These are phyloP conservation scores for Drosophila mettleri DNA, from an alignment of 2,888 invertebrate species.

Conservation along the genomic window DNA sequence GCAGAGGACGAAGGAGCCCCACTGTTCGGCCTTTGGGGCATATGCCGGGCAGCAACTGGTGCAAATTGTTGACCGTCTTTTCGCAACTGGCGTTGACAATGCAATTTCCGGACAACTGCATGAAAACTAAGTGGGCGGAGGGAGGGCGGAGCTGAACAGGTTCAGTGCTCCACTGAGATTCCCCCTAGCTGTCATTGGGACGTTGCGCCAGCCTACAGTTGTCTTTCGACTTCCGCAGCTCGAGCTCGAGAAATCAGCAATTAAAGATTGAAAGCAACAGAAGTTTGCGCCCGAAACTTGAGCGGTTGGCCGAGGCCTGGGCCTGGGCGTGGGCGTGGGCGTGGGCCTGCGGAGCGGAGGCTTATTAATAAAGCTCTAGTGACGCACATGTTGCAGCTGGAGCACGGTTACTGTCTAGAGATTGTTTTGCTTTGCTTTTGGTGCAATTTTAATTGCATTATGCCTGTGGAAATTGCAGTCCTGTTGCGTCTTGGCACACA, in stretches of 20 bases:
- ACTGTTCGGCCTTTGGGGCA: constrained; percentile 12
- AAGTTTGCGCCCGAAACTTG: constrained; percentile 32
- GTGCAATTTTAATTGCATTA: constrained; percentile 73
- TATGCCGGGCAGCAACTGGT: constrained; percentile 6
- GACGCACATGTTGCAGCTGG: constrained; percentile 22
- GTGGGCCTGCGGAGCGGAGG: too few species aligned
- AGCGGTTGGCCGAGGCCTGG: background rate
- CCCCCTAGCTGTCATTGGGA: constrained; percentile 41
- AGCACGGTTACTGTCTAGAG: constrained; percentile 33
- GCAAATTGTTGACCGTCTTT: constrained; percentile 26
- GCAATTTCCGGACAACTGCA: constrained; percentile 70
- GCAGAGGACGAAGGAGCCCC: constrained; percentile 5
- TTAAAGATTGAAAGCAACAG: constrained; percentile 60
- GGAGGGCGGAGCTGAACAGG: constrained; percentile 15
- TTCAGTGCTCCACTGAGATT: constrained; percentile 19
- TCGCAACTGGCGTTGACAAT: constrained; percentile 71
- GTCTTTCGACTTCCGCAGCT: constrained; percentile 24
- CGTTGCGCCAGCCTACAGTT: constrained; percentile 18
- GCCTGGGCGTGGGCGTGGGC: too few species aligned
- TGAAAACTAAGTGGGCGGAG: constrained; percentile 13
- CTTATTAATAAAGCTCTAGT: constrained; percentile 30
- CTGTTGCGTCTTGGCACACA: constrained; percentile 33
- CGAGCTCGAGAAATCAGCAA: constrained; percentile 47
- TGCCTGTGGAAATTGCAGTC: constrained; percentile 56
- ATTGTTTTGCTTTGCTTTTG: constrained; percentile 44